These are phyloP conservation scores for Parnassius glacialis DNA, from an alignment of 2,888 invertebrate species.

Conservation along the genomic window DNA sequence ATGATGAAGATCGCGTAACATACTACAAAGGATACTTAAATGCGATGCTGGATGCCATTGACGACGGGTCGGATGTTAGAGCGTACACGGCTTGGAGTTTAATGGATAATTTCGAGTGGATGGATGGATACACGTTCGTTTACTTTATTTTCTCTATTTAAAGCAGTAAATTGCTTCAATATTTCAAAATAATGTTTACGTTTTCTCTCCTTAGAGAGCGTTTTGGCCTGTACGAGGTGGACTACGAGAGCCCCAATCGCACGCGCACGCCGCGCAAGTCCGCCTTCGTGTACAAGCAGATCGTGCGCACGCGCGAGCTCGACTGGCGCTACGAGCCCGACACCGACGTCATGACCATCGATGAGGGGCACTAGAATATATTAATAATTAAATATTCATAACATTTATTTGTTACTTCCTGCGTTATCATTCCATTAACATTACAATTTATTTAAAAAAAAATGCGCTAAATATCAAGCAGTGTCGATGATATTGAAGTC, in stretches of 20 bases:
- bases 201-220: slow-evolving; percentile 27
- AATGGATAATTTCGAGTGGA: slow-evolving; percentile 47
- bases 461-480: too few species aligned
- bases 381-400: too few species aligned
- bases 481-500: too few species aligned
- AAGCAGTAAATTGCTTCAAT: too few species aligned
- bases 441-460: too few species aligned
- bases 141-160: neutral
- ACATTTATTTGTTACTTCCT: too few species aligned
- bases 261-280: slow-evolving; percentile 50
- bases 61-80: slow-evolving; percentile 38
- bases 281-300: slow-evolving; percentile 48
- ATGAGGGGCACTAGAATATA: slow-evolving; percentile 36
- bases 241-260: slow-evolving; percentile 40
- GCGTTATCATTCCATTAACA: too few species aligned
- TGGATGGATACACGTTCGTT: slow-evolving; percentile 40
- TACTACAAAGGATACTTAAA: slow-evolving; percentile 52
- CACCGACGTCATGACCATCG: slow-evolving; percentile 37
- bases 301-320: slow-evolving; percentile 39
- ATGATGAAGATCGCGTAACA: slow-evolving; percentile 44
- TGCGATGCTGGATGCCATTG: slow-evolving; percentile 45
- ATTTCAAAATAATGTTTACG: neutral
- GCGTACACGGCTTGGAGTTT: slow-evolving; percentile 43
- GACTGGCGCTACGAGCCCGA: slow-evolving; percentile 36
- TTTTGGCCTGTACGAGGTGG: slow-evolving; percentile 51